Evolutionary conservation across 1,140 invertebrate genomes (phyloP), one percentile per base, ranked within the genome.

Genomic region (Saccostrea echinata): DNA sequence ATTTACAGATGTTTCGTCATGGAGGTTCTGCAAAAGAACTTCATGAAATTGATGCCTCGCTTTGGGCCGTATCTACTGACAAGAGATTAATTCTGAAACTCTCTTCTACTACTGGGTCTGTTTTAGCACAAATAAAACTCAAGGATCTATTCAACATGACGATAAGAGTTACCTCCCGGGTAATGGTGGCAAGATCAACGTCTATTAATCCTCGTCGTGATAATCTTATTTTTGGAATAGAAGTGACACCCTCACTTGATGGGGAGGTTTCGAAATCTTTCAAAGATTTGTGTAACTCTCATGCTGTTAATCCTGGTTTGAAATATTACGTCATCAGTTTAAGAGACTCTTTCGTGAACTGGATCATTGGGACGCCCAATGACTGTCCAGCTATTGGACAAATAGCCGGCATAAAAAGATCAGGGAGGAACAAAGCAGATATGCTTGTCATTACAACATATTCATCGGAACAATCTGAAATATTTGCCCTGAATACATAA

Each of bases 191-290:
- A 33, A 76, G 30, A 76, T 30, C 68, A 30, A 76, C 24, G 27
- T 61, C 55, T 16, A 3, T 1, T 61, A 64, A 18, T 21, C 13
- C 57, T 6, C 68, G 27, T 3, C 13, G 68, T 24, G 68, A 76
- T 27, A 16, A 30, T 33, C 68, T 76, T 76, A 76, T 76, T 76
- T 30, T 76, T 76, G 68, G 68, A 76, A 76, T 76, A 16, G 68
- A 76, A 27, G 68, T 76, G 13, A 30, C 68, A 33, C 68, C 68
- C 12, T 30, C 68, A 30, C 11, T 4, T 33, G 27, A 16, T 76
- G 55, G 55, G 13, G 1, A 12, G 13, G 68, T 76, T 11, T 76
- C 68, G 0, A 30, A 76, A 33, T 12, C 68, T 33, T 76, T 76
- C 16, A 76, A 12, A 76, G 16, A 76, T 9, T 6, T 76, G 11